Base-by-base conservation (phyloP, 2,113 vertebrate species). In the Centropus unirufus region DNA sequence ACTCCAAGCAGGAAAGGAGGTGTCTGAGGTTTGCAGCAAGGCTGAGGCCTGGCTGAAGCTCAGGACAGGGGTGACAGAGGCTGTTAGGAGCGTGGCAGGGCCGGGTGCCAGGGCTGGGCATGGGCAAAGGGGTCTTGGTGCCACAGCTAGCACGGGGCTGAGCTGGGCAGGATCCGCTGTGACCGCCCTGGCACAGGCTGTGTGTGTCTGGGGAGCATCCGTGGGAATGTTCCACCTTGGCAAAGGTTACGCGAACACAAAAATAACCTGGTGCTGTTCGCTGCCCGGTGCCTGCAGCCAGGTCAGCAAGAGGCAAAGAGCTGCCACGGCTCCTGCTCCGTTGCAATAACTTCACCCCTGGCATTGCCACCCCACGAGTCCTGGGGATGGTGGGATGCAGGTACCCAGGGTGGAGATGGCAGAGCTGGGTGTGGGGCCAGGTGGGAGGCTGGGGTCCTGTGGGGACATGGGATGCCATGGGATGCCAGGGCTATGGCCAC, bases 361-460 rank as follows among this genome's bases (percentile, higher is more conserved):
- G 63, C 30, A 22, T 14, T 24, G 39, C 30, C 46, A 16, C 13
- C 76, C 51, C 20, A 2, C 0, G 13, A 58, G 11, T 39, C 49
- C 59, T 0, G 4, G 36, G 30, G 27, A 54, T 0, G 5, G 40
- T 0, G 5, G 59, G 32, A 7, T 61, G 54, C 0, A 1, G 82
- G 61, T 39, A 8, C 19, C 40, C 55, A 4, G 86, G 26, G 11
- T 15, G 85, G 4, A 83, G 26, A 12, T 15, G 85, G 27, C 73
- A 66, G 66, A 12, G 47, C 16, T 15, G 55, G 67, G 11, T 5
- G 1, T 6, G 54, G 54, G 63, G 39, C 36, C 0, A 4, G 58
- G 22, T 51, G 32, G 42, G 67, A 39, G 67, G 36, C 36, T 36
- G 36, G 61, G 69, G 17, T 74, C 27, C 55, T 3, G 5, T 6